Evolutionary conservation across 1,140 invertebrate genomes (phyloP).

Genomic region (Goniozus legneri): DNA sequence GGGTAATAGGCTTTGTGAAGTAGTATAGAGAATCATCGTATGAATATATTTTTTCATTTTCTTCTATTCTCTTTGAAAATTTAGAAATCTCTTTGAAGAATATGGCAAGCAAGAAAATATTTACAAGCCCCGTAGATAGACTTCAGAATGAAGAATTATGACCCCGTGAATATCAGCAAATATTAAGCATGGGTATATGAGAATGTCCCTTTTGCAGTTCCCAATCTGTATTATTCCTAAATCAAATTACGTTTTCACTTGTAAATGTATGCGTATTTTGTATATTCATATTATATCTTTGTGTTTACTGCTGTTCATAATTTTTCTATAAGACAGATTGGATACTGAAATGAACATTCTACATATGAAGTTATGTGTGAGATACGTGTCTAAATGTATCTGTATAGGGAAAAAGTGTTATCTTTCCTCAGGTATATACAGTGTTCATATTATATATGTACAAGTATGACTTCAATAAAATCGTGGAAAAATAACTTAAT

Average conservation of each 20-base stretch:
- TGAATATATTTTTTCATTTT: not conserved
- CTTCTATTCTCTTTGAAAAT: constrained; percentile 1
- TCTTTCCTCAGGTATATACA: constrained; percentile 42
- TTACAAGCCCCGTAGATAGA: constrained; percentile 58
- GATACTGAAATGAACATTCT: constrained; percentile 63
- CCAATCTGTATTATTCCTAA: constrained; percentile 57
- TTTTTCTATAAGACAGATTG: constrained; percentile 59
- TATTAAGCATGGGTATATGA: constrained; percentile 60
- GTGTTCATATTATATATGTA: constrained; percentile 32
- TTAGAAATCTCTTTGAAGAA: too few relatives aligned
- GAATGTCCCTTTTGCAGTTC: constrained; percentile 65
- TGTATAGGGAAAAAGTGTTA: too few relatives aligned
- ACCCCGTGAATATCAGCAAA: constrained; percentile 44
- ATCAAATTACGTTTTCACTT: constrained; percentile 8
- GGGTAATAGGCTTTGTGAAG: constrained; percentile 15
- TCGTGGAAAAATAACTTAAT: constrained; percentile 10
- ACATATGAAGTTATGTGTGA: constrained; percentile 52
- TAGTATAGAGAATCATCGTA: constrained; percentile 7
- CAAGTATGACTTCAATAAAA: constrained; percentile 13
- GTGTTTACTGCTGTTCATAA: too few relatives aligned
- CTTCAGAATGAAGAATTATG: constrained; percentile 43
- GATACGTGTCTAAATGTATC: too few relatives aligned
- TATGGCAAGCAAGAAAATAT: too few relatives aligned
- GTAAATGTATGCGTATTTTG: constrained; percentile 6
- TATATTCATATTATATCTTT: constrained; percentile 2